Evolutionary conservation across 2,113 vertebrate species (phyloP).

Genomic region (Saguinus midas): DNA sequence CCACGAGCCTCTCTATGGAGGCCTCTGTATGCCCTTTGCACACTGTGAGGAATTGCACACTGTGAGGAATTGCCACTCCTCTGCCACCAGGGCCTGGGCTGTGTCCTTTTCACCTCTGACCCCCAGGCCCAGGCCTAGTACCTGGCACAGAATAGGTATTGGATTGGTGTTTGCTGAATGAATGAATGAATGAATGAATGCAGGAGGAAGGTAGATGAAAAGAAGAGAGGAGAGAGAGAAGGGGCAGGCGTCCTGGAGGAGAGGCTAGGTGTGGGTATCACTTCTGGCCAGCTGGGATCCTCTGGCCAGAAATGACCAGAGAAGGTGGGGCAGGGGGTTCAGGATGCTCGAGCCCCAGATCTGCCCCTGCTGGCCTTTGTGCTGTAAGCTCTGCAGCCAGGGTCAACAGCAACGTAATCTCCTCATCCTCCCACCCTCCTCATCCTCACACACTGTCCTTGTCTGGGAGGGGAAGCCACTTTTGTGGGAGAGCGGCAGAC

Average conservation of each 20-base stretch:
- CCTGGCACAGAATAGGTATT: background rate
- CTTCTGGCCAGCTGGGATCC: background rate
- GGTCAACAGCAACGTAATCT: fast-evolving
- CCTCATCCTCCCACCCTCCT: background rate
- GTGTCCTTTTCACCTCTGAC: background rate
- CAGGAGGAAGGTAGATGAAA: background rate
- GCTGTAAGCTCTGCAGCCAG: background rate
- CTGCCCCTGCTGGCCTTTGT: background rate
- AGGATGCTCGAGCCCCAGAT: background rate
- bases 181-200: background rate
- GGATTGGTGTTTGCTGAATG: background rate
- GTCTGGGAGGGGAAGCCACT: background rate
- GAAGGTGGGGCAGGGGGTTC: fast-evolving
- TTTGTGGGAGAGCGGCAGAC: background rate
- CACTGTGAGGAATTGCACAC: background rate
- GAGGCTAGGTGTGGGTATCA: background rate
- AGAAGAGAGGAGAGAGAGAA: background rate
- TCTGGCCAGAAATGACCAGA: background rate
- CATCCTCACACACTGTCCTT: background rate
- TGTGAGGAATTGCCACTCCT: background rate
- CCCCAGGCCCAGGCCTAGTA: background rate
- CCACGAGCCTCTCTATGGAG: background rate
- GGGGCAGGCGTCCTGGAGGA: background rate
- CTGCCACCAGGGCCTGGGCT: background rate
- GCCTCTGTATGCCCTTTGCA: background rate